Percentiles rank a stretch among this genome's conserved stretches.
These are phyloP conservation scores for Sarcophilus harrisii DNA, from an alignment of 2,797 vertebrate species.

Conservation along the genomic window DNA sequence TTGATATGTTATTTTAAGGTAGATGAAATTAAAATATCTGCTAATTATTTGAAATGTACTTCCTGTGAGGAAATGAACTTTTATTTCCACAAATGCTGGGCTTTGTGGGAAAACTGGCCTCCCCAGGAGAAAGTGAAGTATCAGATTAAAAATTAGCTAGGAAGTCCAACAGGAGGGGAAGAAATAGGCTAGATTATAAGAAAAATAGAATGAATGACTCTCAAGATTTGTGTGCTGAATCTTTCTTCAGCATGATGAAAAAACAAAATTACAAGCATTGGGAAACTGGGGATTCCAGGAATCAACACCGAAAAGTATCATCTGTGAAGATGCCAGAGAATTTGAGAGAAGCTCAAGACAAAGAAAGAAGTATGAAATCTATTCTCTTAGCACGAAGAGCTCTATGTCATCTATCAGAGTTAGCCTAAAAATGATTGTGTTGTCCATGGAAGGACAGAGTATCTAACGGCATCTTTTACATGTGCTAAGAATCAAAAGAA, in stretches of 20 bases:
- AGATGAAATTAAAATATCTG: constrained; percentile 90
- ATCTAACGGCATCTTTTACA: constrained; percentile 95
- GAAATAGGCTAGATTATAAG: constrained; percentile 89
- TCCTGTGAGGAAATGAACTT: background rate
- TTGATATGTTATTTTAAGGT: constrained; percentile 89
- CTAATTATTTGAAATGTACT: constrained; percentile 83
- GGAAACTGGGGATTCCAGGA: constrained; percentile 67
- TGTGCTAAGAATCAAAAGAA: constrained; percentile 96
- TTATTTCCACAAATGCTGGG: constrained; percentile 90
- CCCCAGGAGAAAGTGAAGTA: constrained; percentile 84
- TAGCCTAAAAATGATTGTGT: constrained; percentile 97
- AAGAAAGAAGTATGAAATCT: constrained; percentile 86
- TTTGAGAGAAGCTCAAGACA: constrained; percentile 83
- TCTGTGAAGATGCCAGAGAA: constrained; percentile 85
- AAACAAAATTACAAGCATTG: constrained; percentile 69
- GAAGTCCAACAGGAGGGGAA: constrained; percentile 56
- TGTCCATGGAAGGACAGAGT: constrained; percentile 95
- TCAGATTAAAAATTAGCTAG: constrained; percentile 78
- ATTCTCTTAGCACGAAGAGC: constrained; percentile 90
- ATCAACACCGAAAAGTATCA: constrained; percentile 79
- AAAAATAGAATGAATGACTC: constrained; percentile 77
- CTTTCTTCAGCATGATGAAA: constrained; percentile 77
- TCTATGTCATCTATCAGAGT: constrained; percentile 96
- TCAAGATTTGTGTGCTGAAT: constrained; percentile 74
- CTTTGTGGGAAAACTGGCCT: constrained; percentile 89